phyloP scores from a whole-genome alignment of 2,888 invertebrate species.

The Chrysolina haemoptera region DNA sequence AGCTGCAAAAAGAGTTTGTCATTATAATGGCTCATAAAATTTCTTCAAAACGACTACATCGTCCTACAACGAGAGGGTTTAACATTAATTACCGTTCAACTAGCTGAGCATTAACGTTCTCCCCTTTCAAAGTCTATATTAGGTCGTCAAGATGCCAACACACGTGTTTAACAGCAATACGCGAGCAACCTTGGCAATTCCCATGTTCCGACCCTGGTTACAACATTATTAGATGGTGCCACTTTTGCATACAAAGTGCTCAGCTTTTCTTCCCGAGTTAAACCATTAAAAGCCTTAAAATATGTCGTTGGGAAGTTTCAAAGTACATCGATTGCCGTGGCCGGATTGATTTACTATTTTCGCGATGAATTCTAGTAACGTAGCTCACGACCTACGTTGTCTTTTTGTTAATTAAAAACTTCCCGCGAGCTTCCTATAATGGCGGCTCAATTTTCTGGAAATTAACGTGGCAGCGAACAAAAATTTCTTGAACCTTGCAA shows the following conservation, averaged over 20 bases:
- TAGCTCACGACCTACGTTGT: background rate
- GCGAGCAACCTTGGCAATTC: slow-evolving; percentile 40
- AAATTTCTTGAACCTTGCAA: background rate
- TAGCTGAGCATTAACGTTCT: slow-evolving; percentile 30
- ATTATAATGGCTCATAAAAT: background rate
- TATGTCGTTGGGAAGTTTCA: slow-evolving; percentile 44
- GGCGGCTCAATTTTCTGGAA: background rate
- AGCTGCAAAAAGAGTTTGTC: slow-evolving; percentile 4
- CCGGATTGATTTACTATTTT: slow-evolving; percentile 43
- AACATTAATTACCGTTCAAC: slow-evolving; percentile 49
- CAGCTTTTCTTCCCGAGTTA: slow-evolving; percentile 40
- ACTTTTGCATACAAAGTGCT: slow-evolving; percentile 47
- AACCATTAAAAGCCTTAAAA: slow-evolving; percentile 46
- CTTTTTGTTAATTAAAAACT: slow-evolving; percentile 13
- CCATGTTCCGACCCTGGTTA: slow-evolving; percentile 45
- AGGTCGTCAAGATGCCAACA: slow-evolving; percentile 51
- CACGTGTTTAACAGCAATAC: slow-evolving; percentile 52
- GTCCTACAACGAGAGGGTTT: slow-evolving; percentile 31
- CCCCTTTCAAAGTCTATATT: slow-evolving; percentile 39
- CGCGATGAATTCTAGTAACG: background rate
- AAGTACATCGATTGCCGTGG: slow-evolving; percentile 45
- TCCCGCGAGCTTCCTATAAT: background rate
- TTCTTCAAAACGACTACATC: background rate
- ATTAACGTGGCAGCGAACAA: background rate
- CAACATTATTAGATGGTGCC: slow-evolving; percentile 41